Evolutionary conservation across 2,113 vertebrate species (phyloP).

Genomic region (Coryphaenoides rupestris): DNA sequence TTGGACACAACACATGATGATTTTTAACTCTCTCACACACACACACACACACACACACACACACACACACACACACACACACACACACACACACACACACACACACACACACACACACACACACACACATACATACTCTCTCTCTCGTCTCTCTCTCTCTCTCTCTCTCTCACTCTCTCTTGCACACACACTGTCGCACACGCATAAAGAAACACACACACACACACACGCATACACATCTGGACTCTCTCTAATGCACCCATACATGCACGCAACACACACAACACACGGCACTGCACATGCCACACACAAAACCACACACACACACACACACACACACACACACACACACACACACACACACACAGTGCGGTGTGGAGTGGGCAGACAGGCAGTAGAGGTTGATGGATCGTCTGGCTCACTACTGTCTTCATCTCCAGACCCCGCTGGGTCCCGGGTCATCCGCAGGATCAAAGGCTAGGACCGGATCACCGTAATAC

Average conservation of each 20-base stretch:
- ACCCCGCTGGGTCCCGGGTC: constrained; percentile 52
- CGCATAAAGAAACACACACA: too few relatives aligned
- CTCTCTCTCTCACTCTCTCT: too few relatives aligned
- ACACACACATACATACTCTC: neutral
- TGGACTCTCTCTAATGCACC: too few relatives aligned
- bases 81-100: neutral
- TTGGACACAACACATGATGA: too few relatives aligned
- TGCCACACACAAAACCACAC: neutral
- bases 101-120: constrained; percentile 1
- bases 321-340: neutral
- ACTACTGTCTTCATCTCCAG: constrained; percentile 58
- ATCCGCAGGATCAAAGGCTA: constrained; percentile 64
- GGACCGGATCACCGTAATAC: constrained; percentile 46
- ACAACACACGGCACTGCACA: too few relatives aligned
- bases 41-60: too few relatives aligned
- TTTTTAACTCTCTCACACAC: too few relatives aligned
- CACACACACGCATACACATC: too few relatives aligned
- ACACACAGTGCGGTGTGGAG: constrained; percentile 2
- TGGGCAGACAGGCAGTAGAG: constrained; percentile 20
- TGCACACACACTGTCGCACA: too few relatives aligned
- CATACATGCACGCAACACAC: too few relatives aligned
- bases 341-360: neutral
- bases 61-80: too few relatives aligned
- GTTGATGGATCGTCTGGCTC: constrained; percentile 58
- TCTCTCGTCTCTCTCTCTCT: too few relatives aligned